phyloP scores from a whole-genome alignment of 2,113 vertebrate species.

The Sorex fumeus region DNA sequence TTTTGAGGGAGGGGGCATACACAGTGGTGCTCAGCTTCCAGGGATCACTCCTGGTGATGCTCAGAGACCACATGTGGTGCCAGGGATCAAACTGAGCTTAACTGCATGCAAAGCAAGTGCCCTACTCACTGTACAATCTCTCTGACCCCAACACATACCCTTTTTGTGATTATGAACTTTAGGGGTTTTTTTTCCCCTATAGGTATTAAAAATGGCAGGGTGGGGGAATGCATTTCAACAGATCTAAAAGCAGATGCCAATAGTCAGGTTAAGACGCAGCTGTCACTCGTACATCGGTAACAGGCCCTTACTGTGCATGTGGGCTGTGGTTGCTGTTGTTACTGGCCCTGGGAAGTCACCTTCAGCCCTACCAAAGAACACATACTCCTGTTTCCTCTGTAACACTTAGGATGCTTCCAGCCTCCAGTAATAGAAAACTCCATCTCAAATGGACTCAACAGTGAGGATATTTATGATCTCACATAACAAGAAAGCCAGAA shows the following conservation, averaged over 20 bases:
- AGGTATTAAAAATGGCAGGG: too few relatives aligned
- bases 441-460: slow-evolving; percentile 39
- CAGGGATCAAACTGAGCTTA: background rate
- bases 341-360: slow-evolving; percentile 8
- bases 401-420: slow-evolving; percentile 33
- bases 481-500: slow-evolving; percentile 4
- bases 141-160: too few relatives aligned
- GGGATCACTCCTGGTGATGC: too few relatives aligned
- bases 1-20: too few relatives aligned
- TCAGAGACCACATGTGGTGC: too few relatives aligned
- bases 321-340: background rate
- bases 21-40: too few relatives aligned
- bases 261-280: too few relatives aligned
- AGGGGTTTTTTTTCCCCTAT: too few relatives aligned
- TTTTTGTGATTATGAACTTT: too few relatives aligned
- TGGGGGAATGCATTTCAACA: too few relatives aligned
- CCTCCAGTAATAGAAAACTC: slow-evolving; percentile 29
- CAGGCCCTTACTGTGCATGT: background rate
- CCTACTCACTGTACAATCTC: too few relatives aligned
- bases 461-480: slow-evolving; percentile 46
- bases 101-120: background rate
- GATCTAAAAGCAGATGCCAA: too few relatives aligned
- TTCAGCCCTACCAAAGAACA: slow-evolving; percentile 28
- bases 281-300: background rate
- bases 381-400: slow-evolving; percentile 38